Conservation (phyloP, 2,113 vertebrate genomes). For the Erythrocebus patas region DNA sequence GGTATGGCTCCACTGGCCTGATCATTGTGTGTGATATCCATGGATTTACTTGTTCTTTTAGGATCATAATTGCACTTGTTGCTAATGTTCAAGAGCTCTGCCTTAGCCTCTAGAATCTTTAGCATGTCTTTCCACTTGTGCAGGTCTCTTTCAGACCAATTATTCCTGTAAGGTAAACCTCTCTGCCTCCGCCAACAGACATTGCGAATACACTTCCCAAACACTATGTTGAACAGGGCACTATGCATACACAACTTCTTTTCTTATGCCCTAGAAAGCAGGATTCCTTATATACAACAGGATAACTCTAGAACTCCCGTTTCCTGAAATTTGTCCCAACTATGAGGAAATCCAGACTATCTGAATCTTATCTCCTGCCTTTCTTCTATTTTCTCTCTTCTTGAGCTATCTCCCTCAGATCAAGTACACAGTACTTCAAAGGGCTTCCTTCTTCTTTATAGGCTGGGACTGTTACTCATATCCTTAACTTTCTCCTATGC, state of each 20-base stretch:
- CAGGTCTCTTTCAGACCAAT: neutral
- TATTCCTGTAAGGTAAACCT: neutral
- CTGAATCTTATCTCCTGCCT: neutral
- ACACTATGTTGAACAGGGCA: neutral
- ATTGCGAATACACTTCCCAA: neutral
- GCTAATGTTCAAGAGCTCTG: neutral
- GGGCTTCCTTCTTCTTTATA: neutral
- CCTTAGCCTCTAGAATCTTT: neutral
- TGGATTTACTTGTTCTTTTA: neutral
- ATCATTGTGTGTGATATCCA: neutral
- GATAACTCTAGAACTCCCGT: neutral
- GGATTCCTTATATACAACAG: neutral
- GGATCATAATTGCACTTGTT: neutral
- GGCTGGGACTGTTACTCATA: neutral
- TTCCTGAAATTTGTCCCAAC: neutral
- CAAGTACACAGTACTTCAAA: neutral
- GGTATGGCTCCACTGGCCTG: neutral
- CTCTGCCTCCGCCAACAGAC: neutral
- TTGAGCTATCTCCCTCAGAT: neutral
- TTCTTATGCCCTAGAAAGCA: neutral
- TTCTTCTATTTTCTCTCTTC: neutral
- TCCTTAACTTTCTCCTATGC: neutral
- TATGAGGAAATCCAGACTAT: neutral
- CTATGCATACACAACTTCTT: neutral
- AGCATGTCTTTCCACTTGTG: neutral